A percentile compares a stretch with the other conserved stretches of the same genome.
Evolutionary conservation across 2,888 invertebrate genomes (phyloP).

Genomic region (Eristalis arbustorum): DNA sequence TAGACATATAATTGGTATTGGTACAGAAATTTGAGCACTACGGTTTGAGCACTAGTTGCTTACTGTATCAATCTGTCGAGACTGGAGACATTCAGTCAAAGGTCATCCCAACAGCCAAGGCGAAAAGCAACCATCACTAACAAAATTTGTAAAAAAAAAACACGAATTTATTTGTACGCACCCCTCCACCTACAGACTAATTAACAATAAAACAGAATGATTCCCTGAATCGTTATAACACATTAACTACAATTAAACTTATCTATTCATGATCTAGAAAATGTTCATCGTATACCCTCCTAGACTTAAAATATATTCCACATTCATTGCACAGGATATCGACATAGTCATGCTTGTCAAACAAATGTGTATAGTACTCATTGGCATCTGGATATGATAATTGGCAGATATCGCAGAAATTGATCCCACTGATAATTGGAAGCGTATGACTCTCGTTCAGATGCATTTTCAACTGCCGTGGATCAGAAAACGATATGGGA

Average conservation of each 20-base stretch:
- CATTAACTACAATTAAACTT: not conserved
- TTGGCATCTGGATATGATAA: constrained; percentile 11
- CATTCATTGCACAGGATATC: constrained; percentile 62
- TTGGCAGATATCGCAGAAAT: constrained; percentile 62
- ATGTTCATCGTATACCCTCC: constrained; percentile 58
- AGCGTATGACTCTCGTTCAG: constrained; percentile 50
- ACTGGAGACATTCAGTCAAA: too few relatives aligned
- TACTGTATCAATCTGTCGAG: too few relatives aligned
- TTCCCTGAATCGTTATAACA: not conserved
- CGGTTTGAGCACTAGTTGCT: too few relatives aligned
- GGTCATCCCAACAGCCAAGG: not conserved
- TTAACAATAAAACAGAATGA: constrained; percentile 29
- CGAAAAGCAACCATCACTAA: not conserved
- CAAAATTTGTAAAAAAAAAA: not conserved
- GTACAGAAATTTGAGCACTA: too few relatives aligned
- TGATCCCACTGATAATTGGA: constrained; percentile 41
- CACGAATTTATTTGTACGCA: constrained; percentile 25
- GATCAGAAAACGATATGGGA: constrained; percentile 41
- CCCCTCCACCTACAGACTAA: constrained; percentile 48
- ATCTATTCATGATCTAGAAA: constrained; percentile 34
- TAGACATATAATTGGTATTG: too few relatives aligned
- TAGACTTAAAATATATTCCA: constrained; percentile 48
- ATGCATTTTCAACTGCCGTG: constrained; percentile 57
- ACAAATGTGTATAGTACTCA: constrained; percentile 57
- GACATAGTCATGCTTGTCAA: constrained; percentile 53